These are phyloP conservation scores for Myiozetetes cayanensis DNA, from an alignment of 2,113 vertebrate genomes.

Conservation along the genomic window DNA sequence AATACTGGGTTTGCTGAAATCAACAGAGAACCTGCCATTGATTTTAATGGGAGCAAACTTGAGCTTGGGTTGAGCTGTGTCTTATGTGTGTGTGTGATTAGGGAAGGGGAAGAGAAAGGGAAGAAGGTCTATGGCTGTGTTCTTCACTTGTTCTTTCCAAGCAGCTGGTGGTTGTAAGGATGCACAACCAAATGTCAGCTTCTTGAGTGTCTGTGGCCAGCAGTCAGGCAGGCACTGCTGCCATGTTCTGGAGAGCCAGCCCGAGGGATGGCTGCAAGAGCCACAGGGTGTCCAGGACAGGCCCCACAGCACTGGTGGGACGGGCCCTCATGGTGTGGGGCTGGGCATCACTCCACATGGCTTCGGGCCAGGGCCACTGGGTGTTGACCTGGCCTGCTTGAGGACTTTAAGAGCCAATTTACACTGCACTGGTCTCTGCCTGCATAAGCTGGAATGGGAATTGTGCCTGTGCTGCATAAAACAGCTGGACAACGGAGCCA, in stretches of 20 bases:
- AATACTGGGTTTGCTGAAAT: background rate
- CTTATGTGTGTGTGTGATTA: fast-evolving
- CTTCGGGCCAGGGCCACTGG: background rate
- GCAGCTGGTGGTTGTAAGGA: background rate
- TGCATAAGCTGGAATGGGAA: background rate
- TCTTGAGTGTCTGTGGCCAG: fast-evolving
- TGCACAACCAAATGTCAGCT: fast-evolving
- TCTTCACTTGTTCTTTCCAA: background rate
- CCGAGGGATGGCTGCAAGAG: fast-evolving
- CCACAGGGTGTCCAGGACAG: fast-evolving
- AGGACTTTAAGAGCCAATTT: background rate
- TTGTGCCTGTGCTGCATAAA: fast-evolving
- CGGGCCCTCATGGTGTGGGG: fast-evolving
- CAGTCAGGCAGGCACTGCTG: conserved; percentile 12
- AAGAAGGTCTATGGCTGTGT: fast-evolving
- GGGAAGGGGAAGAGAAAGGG: background rate
- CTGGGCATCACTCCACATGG: fast-evolving
- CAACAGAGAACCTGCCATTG: background rate
- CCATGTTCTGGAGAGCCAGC: conserved; percentile 58
- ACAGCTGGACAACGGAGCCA: fast-evolving
- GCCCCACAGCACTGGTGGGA: fast-evolving
- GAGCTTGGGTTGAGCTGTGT: background rate
- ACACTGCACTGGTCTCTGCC: background rate
- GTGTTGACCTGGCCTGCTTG: background rate
- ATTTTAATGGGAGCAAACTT: background rate